Base-by-base conservation (phyloP, 64 coral and sea anemone genomes). In the Montipora foliosa region DNA sequence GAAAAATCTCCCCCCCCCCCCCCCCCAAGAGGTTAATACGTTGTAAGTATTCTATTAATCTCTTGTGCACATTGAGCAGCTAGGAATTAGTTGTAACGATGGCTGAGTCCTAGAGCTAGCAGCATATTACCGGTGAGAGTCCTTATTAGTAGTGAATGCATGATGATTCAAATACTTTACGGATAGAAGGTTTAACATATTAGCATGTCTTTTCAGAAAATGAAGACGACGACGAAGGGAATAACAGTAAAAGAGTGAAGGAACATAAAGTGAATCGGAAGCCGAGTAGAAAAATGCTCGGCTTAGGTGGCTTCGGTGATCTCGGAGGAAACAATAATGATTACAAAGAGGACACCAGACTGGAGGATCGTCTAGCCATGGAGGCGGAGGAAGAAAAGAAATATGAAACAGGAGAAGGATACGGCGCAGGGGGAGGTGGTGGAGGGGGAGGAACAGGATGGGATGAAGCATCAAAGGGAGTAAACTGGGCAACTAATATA, bases 341-440 rank as follows among this genome's bases (percentile, higher is more conserved):
- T 5, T 97, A 97, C 81, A 97, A 94, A 47, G 95, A 97, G 17
- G 95, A 97, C 19, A 97, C 95, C 10, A 91, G 74, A 4, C 77
- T 97, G 4, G 92, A 94, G 76, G 92, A 94, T 83, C 77, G 92
- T 16, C 64, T 97, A 29, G 95, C 95, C 10, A 85, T 97, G 89
- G 95, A 97, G 24, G 95, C 95, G 20, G 95, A 97, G 60, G 95
- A 97, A 48, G 95, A 97, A 75, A 97, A 97, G 83, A 97, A 97
- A 87, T 97, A 94, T 67, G 92, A 94, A 87, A 89, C 90, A 9
- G 92, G 92, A 16, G 92, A 94, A 47, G 89, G 92, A 61, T 93
- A 92, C 17, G 79, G 89, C 24, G 50, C 81, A 13, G 93, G 92
- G 17, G 95, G 93, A 7, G 91, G 92, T 17, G 95, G 90, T 11